These are phyloP conservation scores for Aurelia sp. DNA, from an alignment of 30 jellyfish, hydroid and myxozoan species.

Conservation along the genomic window DNA sequence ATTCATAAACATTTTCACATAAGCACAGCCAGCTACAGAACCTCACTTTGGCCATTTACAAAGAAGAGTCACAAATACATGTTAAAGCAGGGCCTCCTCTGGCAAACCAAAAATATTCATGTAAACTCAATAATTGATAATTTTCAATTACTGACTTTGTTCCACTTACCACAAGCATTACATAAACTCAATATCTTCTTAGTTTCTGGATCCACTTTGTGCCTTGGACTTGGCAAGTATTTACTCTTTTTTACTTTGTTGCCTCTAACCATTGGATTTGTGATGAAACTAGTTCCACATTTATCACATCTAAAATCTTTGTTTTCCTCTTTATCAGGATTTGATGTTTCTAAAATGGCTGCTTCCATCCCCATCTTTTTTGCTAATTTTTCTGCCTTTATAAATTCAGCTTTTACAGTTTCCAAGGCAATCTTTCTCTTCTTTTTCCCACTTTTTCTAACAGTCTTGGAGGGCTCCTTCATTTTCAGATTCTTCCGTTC, in stretches of 20 bases:
- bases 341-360: background rate
- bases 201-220: slow-evolving; percentile 94
- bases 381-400: background rate
- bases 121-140: too few relatives aligned
- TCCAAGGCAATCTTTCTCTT: background rate
- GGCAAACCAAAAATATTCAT: too few relatives aligned
- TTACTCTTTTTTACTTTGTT: slow-evolving; percentile 72
- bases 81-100: too few relatives aligned
- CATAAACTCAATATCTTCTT: slow-evolving; percentile 82
- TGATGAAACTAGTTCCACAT: slow-evolving; percentile 83
- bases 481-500: too few relatives aligned
- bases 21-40: too few relatives aligned
- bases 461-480: background rate
- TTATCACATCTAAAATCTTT: slow-evolving; percentile 80
- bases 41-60: too few relatives aligned
- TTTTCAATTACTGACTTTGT: background rate
- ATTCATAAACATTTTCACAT: too few relatives aligned
- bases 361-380: background rate
- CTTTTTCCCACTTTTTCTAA: background rate
- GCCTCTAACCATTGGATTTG: slow-evolving; percentile 91
- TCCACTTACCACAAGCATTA: slow-evolving; percentile 95
- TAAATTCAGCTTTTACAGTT: background rate
- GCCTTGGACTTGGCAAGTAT: slow-evolving; percentile 93
- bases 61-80: too few relatives aligned
- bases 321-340: background rate